phyloP scores from a whole-genome alignment of 37 sponge, comb jelly and placozoan genomes.

The Cliona cf. orientalis region DNA sequence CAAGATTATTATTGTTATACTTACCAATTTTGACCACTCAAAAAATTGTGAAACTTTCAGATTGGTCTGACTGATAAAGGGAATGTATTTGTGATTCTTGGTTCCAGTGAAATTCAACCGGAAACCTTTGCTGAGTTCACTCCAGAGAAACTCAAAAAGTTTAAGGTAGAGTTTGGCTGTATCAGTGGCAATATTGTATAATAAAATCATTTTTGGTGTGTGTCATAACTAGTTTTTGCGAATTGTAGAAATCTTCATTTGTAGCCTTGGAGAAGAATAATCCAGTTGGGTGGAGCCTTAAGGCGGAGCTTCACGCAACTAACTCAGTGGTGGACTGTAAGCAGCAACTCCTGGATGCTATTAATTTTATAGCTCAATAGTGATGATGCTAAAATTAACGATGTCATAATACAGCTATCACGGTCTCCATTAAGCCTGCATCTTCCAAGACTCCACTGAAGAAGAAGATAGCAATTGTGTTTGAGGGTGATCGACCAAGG shows the following conservation, averaged over 20 bases:
- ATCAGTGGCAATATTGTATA: no score
- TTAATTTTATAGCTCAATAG: no score
- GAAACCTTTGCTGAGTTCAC: slow-evolving; percentile 22
- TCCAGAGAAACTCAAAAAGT: slow-evolving; percentile 43
- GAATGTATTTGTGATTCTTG: slow-evolving; percentile 58
- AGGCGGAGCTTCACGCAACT: neutral
- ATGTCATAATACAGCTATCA: slow-evolving; percentile 34
- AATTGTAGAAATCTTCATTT: slow-evolving; percentile 7
- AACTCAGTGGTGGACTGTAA: slow-evolving; percentile 1
- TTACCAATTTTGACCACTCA: no score
- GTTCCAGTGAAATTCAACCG: slow-evolving; percentile 12
- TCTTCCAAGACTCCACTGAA: neutral
- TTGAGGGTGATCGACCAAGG: slow-evolving; percentile 20
- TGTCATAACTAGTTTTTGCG: neutral
- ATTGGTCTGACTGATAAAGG: slow-evolving; percentile 53
- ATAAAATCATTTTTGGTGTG: no score
- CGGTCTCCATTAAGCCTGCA: slow-evolving; percentile 49
- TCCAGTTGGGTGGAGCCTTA: slow-evolving; percentile 12
- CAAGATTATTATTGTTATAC: no score
- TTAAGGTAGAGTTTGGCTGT: no score
- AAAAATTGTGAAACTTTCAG: no score
- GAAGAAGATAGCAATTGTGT: slow-evolving; percentile 19
- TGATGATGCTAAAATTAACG: no score
- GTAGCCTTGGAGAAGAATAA: slow-evolving; percentile 14
- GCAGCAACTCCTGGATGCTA: neutral